These are phyloP conservation scores for Artemia franciscana DNA, from an alignment of 1,140 invertebrate species.

Conservation along the genomic window DNA sequence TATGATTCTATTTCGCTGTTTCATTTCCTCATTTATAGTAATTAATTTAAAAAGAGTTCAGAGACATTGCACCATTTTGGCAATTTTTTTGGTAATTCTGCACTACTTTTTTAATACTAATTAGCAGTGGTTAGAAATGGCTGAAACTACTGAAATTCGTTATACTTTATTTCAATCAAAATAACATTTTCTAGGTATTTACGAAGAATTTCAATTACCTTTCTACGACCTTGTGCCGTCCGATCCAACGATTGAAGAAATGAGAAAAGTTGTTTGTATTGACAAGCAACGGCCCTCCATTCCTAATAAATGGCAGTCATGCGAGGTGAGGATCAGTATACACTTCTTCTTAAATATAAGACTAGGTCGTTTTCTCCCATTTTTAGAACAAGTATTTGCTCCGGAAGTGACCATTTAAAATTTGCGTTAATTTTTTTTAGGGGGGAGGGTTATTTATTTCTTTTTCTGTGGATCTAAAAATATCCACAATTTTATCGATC, in stretches of 20 bases:
- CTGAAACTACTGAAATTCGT: neutral
- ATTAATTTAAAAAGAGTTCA: neutral
- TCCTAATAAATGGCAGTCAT: constrained; percentile 64
- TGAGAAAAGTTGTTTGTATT: constrained; percentile 69
- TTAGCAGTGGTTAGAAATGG: neutral
- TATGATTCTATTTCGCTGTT: too few relatives aligned
- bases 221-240: constrained; percentile 79
- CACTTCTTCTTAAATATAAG: too few relatives aligned
- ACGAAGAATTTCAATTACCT: constrained; percentile 77
- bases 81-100: neutral
- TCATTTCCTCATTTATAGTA: too few relatives aligned
- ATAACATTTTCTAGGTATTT: constrained; percentile 28
- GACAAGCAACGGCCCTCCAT: constrained; percentile 63
- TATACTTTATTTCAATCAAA: neutral
- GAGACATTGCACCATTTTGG: neutral
- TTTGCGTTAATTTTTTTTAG: too few relatives aligned
- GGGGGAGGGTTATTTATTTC: too few relatives aligned
- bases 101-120: neutral
- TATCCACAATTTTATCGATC: too few relatives aligned
- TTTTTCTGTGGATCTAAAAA: too few relatives aligned
- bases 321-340: constrained; percentile 30
- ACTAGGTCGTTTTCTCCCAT: too few relatives aligned
- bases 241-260: constrained; percentile 82
- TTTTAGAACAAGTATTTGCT: too few relatives aligned
- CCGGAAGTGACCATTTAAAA: too few relatives aligned